phyloP scores from a whole-genome alignment of 2,113 vertebrate species.

The Nesoenas mayeri region DNA sequence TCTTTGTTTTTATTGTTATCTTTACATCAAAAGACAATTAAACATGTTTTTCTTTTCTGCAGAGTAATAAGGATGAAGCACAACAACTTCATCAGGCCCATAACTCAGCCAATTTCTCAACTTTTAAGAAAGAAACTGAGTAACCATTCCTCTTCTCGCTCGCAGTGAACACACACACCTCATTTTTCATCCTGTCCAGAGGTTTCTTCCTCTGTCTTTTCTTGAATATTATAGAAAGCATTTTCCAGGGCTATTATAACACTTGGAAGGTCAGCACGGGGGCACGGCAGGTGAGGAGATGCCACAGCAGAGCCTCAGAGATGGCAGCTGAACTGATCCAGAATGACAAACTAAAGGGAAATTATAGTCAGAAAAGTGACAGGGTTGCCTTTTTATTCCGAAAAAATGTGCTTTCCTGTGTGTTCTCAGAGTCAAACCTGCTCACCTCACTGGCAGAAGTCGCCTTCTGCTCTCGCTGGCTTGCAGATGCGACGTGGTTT shows the following conservation, averaged over 20 bases:
- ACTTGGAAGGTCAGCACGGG: background rate
- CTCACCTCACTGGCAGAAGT: background rate
- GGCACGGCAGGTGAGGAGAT: background rate
- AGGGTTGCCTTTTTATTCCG: background rate
- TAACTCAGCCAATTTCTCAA: background rate
- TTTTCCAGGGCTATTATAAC: background rate
- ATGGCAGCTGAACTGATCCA: background rate
- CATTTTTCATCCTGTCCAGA: background rate
- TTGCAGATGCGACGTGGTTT: rapidly evolving
- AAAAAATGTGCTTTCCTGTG: background rate
- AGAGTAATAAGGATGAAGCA: background rate
- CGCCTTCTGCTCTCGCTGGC: background rate
- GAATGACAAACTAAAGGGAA: background rate
- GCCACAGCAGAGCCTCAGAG: background rate
- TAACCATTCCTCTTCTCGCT: background rate
- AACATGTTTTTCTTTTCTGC: background rate
- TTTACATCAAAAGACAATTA: background rate
- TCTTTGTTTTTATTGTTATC: background rate
- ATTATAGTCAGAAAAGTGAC: background rate
- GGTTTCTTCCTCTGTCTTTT: background rate
- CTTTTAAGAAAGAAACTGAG: background rate
- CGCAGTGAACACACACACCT: background rate
- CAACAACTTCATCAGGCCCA: background rate
- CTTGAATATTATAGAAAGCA: background rate
- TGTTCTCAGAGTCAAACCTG: background rate